phyloP scores from a whole-genome alignment of 2,888 invertebrate genomes.

The Nemurella pictetii region DNA sequence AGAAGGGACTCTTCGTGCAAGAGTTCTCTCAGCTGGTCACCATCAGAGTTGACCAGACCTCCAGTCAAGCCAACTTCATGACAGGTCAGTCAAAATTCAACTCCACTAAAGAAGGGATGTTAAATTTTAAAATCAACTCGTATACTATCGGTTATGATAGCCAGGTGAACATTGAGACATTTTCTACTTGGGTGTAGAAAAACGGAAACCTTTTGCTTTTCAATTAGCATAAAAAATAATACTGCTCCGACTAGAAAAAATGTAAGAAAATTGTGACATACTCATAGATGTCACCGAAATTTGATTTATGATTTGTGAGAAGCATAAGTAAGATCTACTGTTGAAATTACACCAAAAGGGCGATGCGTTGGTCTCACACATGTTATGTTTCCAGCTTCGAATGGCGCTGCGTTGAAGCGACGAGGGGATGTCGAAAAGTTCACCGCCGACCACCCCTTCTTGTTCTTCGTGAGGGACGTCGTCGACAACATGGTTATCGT shows the following conservation, averaged over 20 bases:
- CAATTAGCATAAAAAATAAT: background rate
- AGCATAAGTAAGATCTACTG: too few relatives aligned
- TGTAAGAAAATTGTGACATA: too few relatives aligned
- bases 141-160: too few relatives aligned
- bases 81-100: constrained; percentile 50
- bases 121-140: too few relatives aligned
- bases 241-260: too few relatives aligned
- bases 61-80: constrained; percentile 55
- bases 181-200: too few relatives aligned
- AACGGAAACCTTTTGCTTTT: background rate
- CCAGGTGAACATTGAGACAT: too few relatives aligned
- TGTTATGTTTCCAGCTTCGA: constrained; percentile 20
- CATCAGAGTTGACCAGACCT: constrained; percentile 63
- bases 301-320: too few relatives aligned
- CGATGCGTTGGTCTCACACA: too few relatives aligned
- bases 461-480: constrained; percentile 45
- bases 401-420: background rate
- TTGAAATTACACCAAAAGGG: too few relatives aligned
- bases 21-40: constrained; percentile 68
- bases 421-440: constrained; percentile 43
- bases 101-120: too few relatives aligned
- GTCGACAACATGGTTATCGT: constrained; percentile 44
- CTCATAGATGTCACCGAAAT: too few relatives aligned
- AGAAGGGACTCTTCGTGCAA: constrained; percentile 65
- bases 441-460: constrained; percentile 46